Conservation (phyloP, 2,113 vertebrate species). For the Lethenteron reissneri region DNA sequence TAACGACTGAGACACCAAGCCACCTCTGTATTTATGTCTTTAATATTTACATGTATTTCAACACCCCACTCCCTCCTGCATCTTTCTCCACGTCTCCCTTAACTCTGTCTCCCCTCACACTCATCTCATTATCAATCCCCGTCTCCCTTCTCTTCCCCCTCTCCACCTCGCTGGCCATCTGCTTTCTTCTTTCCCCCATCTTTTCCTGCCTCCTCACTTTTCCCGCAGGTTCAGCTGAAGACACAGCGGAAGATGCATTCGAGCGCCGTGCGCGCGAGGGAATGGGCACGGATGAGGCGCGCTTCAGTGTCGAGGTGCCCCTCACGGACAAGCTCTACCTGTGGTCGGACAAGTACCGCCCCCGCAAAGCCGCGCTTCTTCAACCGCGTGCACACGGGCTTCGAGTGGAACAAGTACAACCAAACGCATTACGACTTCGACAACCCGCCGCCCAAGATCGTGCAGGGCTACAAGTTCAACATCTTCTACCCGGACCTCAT, state of each 20-base stretch:
- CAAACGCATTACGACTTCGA: constrained; percentile 96
- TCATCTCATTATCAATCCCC: too few species aligned
- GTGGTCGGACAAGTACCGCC: constrained; percentile 95
- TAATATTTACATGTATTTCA: too few species aligned
- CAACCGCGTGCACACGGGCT: constrained; percentile 90
- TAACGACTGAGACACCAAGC: too few species aligned
- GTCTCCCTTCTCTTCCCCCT: too few species aligned
- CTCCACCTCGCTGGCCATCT: too few species aligned
- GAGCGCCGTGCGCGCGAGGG: constrained; percentile 70
- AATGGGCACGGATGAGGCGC: constrained; percentile 75
- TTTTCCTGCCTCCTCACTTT: neutral
- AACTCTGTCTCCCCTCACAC: too few species aligned
- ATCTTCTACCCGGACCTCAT: constrained; percentile 96
- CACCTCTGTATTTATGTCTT: too few species aligned
- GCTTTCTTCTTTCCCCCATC: too few species aligned
- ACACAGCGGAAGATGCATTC: constrained; percentile 76
- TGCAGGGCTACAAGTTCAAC: constrained; percentile 97
- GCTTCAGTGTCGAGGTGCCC: constrained; percentile 87
- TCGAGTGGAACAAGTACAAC: constrained; percentile 99
- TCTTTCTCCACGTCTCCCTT: too few species aligned
- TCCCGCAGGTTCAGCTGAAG: constrained; percentile 41
- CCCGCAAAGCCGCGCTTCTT: constrained; percentile 92
- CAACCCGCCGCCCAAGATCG: constrained; percentile 83
- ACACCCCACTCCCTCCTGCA: too few species aligned
- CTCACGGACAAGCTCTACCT: constrained; percentile 76